These are phyloP conservation scores for Scomber japonicus DNA, from an alignment of 2,113 vertebrate species.

Conservation along the genomic window DNA sequence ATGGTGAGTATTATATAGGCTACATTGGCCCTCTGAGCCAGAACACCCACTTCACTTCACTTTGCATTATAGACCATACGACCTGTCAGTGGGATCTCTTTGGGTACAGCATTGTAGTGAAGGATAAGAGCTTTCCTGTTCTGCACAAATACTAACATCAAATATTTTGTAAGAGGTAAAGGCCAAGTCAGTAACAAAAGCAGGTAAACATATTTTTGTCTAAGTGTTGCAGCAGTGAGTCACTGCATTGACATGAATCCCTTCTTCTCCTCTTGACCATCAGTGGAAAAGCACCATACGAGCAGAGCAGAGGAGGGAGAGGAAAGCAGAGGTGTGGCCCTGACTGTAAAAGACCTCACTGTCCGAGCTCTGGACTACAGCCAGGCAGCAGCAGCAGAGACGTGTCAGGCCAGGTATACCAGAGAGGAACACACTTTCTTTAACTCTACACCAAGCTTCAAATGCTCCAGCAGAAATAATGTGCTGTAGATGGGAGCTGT, in stretches of 20 bases:
- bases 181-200: not conserved
- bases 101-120: too few relatives aligned
- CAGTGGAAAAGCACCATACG: slow-evolving; percentile 69
- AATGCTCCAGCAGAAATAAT: not conserved
- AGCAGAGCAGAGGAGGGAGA: slow-evolving; percentile 16
- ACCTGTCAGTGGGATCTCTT: not conserved
- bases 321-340: slow-evolving; percentile 50
- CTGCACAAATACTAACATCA: too few relatives aligned
- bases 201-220: slow-evolving; percentile 50
- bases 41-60: not conserved
- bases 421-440: slow-evolving; percentile 7
- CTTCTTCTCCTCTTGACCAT: slow-evolving; percentile 19
- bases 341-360: slow-evolving; percentile 67
- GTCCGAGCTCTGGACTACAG: slow-evolving; percentile 58
- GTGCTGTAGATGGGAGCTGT: slow-evolving; percentile 22
- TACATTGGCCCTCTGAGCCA: too few relatives aligned
- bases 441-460: slow-evolving; percentile 9
- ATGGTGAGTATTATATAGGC: too few relatives aligned
- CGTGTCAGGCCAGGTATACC: slow-evolving; percentile 63
- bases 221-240: slow-evolving; percentile 10
- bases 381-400: slow-evolving; percentile 58
- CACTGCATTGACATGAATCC: slow-evolving; percentile 26
- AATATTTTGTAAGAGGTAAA: not conserved
- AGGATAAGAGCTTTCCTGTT: not conserved
- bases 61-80: not conserved